A percentile compares a stretch with the other conserved stretches of the same genome.
These are phyloP conservation scores for Phoeniculus purpureus DNA, from an alignment of 2,797 vertebrate genomes.

Conservation along the genomic window DNA sequence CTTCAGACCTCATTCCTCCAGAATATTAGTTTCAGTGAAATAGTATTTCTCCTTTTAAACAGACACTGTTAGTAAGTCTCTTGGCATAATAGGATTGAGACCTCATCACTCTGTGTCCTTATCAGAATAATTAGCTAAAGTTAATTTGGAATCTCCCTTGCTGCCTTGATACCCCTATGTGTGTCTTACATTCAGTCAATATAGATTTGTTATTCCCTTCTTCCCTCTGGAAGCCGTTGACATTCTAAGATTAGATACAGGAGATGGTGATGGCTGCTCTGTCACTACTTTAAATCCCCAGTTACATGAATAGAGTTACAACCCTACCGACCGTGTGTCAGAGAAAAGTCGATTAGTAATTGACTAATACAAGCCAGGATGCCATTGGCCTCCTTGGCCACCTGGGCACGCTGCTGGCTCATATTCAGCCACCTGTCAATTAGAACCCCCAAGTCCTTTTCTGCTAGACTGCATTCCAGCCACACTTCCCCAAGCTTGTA, in stretches of 20 bases:
- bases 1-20: neutral
- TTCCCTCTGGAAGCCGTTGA: neutral
- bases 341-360: neutral
- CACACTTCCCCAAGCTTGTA: no score
- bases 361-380: no score
- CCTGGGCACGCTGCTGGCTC: no score
- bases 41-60: neutral
- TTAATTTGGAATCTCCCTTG: neutral
- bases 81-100: neutral
- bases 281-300: neutral
- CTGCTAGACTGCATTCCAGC: no score
- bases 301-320: neutral
- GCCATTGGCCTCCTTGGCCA: no score
- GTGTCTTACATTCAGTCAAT: neutral
- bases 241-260: neutral
- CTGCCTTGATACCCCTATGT: neutral
- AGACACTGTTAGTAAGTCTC: neutral
- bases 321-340: neutral
- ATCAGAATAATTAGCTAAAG: conserved; percentile 19
- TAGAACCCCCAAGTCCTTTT: no score
- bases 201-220: neutral
- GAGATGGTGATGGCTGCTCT: neutral
- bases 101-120: neutral
- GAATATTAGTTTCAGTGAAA: neutral
- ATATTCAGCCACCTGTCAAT: no score